Percentiles rank a stretch among this genome's conserved stretches.
Evolutionary conservation across 53 echinoderm and acorn worm species (phyloP).

Genomic region (Apostichopus leukothele): DNA sequence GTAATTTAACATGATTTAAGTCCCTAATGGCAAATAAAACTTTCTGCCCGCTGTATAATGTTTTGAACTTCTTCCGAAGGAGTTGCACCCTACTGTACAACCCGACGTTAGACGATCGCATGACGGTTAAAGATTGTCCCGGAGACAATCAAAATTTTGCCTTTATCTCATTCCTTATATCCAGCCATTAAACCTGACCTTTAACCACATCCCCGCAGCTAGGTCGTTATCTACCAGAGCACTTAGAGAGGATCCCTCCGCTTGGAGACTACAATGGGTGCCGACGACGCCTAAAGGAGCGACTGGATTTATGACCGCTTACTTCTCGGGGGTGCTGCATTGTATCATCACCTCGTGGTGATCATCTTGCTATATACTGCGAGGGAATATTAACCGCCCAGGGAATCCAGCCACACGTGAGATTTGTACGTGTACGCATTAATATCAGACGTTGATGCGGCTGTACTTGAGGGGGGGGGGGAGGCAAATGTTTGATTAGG

Average conservation of each 20-base stretch:
- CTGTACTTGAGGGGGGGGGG: too few relatives aligned
- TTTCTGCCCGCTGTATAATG: neutral
- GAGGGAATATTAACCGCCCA: too few relatives aligned
- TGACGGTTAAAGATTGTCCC: neutral
- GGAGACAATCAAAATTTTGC: neutral
- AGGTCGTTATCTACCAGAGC: conserved; percentile 7
- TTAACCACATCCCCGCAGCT: neutral
- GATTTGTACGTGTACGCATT: too few relatives aligned
- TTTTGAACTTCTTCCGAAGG: too few relatives aligned
- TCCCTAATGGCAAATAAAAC: neutral
- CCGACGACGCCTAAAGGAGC: neutral
- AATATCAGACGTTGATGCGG: too few relatives aligned
- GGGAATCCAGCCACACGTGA: too few relatives aligned
- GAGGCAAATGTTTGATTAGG: too few relatives aligned
- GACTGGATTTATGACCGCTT: neutral
- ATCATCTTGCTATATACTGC: neutral
- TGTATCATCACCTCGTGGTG: neutral
- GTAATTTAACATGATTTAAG: neutral
- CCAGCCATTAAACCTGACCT: neutral
- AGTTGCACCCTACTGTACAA: too few relatives aligned
- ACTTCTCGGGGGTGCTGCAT: neutral
- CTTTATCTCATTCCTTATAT: neutral
- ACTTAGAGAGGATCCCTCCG: conserved; percentile 27
- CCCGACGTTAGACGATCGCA: too few relatives aligned
- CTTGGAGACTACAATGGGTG: conserved; percentile 10